Percentiles rank a stretch among this genome's conserved stretches.
Evolutionary conservation across 1,140 invertebrate genomes (phyloP).

Genomic region (Aphaenogaster floridana): DNA sequence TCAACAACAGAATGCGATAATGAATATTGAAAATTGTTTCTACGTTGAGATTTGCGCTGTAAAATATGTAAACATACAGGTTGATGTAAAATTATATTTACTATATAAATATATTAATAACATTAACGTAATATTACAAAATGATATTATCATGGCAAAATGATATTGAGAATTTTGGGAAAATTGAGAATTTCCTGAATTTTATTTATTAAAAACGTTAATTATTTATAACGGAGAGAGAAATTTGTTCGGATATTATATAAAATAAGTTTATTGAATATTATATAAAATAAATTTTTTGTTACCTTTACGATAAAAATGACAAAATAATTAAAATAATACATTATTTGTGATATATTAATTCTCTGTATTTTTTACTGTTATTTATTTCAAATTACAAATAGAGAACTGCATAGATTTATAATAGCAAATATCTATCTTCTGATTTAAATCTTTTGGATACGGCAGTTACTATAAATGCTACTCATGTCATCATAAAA

Average conservation of each 20-base stretch:
- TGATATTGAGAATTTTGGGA: background rate
- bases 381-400: background rate
- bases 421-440: background rate
- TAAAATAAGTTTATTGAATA: background rate
- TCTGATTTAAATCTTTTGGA: background rate
- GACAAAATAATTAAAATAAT: background rate
- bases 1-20: background rate
- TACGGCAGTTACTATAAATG: background rate
- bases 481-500: background rate
- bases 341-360: background rate
- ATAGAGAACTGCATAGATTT: background rate
- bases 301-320: background rate
- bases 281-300: background rate
- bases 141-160: background rate
- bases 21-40: background rate
- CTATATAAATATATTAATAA: background rate
- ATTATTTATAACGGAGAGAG: background rate
- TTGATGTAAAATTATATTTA: background rate
- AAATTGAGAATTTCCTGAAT: background rate
- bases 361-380: background rate
- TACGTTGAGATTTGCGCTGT: background rate
- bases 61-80: background rate
- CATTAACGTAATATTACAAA: background rate
- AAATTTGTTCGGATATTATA: background rate
- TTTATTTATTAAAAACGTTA: background rate